Evolutionary conservation across 1,140 invertebrate species (phyloP), one percentile per base, ranked within the genome.

Genomic region (Drosophila trapezifrons): DNA sequence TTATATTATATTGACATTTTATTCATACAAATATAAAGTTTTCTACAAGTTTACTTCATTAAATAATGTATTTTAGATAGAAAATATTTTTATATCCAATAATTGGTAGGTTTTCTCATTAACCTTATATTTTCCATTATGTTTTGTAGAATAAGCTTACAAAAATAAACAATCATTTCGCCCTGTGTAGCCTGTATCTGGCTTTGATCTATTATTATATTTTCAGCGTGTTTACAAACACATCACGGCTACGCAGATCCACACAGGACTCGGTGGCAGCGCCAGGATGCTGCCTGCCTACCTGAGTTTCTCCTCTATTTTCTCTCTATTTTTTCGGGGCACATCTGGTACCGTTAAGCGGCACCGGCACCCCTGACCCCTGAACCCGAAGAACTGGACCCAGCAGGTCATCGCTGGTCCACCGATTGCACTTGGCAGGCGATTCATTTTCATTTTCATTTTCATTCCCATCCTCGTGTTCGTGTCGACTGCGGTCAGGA

Each of bases 171-270:
- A n/a, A n/a, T n/a, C n/a, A n/a, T 22, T 60, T 29, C 17, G 62
- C 6, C 8, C 0, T 27, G 32, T 70, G 67, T 13, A 56, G 18
- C 18, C 40, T 13, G 65, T 82, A 83, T 89, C 82, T 73, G 73
- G 18, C 82, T 71, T 74, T 89, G 84, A 86, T 89, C 84, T 80
- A 87, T 87, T 87, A 84, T 87, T 83, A 65, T 49, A 89, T 89
- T 87, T 87, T 77, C 76, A 77, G 57, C 58, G 76, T 87, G 83
- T 87, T 87, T 87, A 87, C 83, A 87, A 87, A 87, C 83, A 87
- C 84, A 89, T 84, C 84, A 80, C 72, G 84, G 76, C 58, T 87
- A 85, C 84, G 77, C 82, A 89, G n/a, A n/a, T n/a, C n/a, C 84
- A 81, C 78, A 57, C 66, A 57, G 55, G 54, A 43, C 35, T 43